These are phyloP conservation scores for Pithecia hirsuta DNA, from an alignment of 2,797 vertebrate genomes.

Conservation along the genomic window DNA sequence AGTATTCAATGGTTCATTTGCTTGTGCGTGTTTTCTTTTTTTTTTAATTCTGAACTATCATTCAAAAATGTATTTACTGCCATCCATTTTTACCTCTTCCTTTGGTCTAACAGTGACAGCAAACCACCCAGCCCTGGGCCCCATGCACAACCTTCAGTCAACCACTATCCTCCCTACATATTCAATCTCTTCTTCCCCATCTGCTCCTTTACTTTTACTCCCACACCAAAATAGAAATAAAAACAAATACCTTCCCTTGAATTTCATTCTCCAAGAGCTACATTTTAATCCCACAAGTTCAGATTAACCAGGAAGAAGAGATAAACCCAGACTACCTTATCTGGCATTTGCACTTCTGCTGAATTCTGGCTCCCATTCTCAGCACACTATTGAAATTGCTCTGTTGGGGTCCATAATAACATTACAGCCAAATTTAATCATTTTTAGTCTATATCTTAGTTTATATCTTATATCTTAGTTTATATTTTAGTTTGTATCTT, in stretches of 20 bases:
- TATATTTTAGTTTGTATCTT: background rate
- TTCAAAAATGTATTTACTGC: background rate
- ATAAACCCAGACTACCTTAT: background rate
- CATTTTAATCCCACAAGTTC: background rate
- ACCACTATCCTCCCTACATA: background rate
- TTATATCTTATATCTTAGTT: background rate
- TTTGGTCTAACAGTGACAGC: background rate
- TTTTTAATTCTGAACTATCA: background rate
- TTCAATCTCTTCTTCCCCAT: background rate
- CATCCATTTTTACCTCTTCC: background rate
- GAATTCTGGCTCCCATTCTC: background rate
- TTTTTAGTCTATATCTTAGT: background rate
- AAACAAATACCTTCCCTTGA: background rate
- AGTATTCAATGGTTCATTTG: background rate
- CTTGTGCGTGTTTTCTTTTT: background rate
- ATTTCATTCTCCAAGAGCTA: background rate
- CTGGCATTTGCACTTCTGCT: background rate
- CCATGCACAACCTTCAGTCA: background rate
- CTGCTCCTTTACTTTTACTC: background rate
- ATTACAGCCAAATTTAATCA: background rate
- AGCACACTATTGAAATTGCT: background rate
- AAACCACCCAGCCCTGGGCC: background rate
- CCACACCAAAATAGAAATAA: background rate
- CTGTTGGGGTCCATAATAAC: background rate
- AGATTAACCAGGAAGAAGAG: background rate